These are phyloP conservation scores for zebrafish (Danio rerio) DNA, from an alignment of 2,113 vertebrate species.

Conservation along the genomic window GRCz12tu NC_133187.1:33533501-33534000, in stretches of 20 bases:
- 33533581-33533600: constrained; percentile 19
- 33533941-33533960: neutral
- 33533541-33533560: neutral
- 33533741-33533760: neutral
- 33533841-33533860: neutral
- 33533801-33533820: too few relatives aligned
- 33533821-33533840: neutral
- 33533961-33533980: neutral
- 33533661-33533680: neutral
- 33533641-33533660: neutral
- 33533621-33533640: constrained; percentile 22
- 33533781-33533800: neutral
- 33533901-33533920: neutral
- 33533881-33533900: neutral
- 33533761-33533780: neutral
- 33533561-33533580: neutral
- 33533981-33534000: neutral
- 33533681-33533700: neutral
- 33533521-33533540: neutral
- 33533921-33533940: neutral
- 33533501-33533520: constrained; percentile 11
- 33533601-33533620: constrained; percentile 13
- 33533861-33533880: neutral
- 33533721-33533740: neutral
- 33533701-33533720: constrained; percentile 27